Base-by-base conservation (phyloP, 1,140 invertebrate genomes). In the Kradibia gibbosae region DNA sequence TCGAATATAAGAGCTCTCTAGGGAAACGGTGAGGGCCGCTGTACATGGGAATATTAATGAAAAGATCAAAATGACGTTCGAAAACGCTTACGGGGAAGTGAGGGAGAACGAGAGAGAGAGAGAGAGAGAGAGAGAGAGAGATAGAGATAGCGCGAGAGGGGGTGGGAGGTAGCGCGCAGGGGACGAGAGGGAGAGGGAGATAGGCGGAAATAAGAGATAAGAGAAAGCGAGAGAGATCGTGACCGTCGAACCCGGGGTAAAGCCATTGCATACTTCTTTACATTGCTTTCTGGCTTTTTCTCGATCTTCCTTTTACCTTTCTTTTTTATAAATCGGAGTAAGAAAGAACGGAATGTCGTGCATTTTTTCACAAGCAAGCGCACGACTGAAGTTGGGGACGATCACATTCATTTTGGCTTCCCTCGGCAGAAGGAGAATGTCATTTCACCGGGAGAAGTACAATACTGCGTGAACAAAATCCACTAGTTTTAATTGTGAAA, bases 1-100 rank as follows among this genome's bases (percentile, higher is more conserved):
- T 74, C 70, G 57, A 80, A 65, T 65, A 36, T 25, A 73, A 60
- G 55, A 50, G 55, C 55, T 73, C 67, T 45, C 53, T 28, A n/a
- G 39, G 78, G 78, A 65, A 36, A 25, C 42, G 36, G 34, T 36
- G 55, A 39, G 48, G 60, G 79, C 67, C 60, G 22, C 71, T 67
- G 7, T 55, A 42, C 72, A 75, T 20, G 39, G 73, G 73, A 76
- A 77, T 81, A 81, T 81, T 81, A 81, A 81, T 81, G 73, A 76
- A 81, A 70, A 71, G 60, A 81, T 81, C 80, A 76, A 81, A 81
- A 81, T 75, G 80, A 60, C 73, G 67, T 76, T 81, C 55, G 13
- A 67, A 75, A 81, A 75, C 45, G 60, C 72, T 81, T 75, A 70
- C 74, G 57, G 70, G 57, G 25, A 31, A 74, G 13, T 39, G 70